Percentiles rank a stretch among this genome's conserved stretches.
These are phyloP conservation scores for Nudaria mundana DNA, from an alignment of 2,888 invertebrate species.

Conservation along the genomic window DNA sequence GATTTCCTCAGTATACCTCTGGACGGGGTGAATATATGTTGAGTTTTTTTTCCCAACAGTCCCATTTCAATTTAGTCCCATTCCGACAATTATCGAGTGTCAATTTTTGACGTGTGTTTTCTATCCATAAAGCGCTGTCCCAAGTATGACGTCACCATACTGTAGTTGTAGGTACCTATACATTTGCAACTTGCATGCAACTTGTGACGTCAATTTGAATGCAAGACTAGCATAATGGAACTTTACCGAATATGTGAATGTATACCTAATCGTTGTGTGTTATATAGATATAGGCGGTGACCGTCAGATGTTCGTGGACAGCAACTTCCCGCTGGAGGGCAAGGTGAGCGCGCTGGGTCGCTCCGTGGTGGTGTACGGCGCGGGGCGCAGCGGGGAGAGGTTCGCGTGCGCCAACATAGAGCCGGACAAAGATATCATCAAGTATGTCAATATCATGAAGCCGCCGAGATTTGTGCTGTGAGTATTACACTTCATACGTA, in stretches of 20 bases:
- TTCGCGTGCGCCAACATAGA: constrained; percentile 96
- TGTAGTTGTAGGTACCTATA: too few relatives aligned
- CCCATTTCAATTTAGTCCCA: too few relatives aligned
- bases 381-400: constrained; percentile 85
- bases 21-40: too few relatives aligned
- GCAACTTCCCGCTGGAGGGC: constrained; percentile 93
- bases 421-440: constrained; percentile 94
- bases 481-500: constrained; percentile 57
- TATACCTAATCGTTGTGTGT: too few relatives aligned
- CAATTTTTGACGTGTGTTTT: background rate
- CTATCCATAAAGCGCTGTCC: background rate
- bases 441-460: constrained; percentile 92
- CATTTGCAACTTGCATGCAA: too few relatives aligned
- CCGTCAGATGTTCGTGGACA: constrained; percentile 89
- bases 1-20: too few relatives aligned
- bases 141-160: too few relatives aligned
- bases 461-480: constrained; percentile 94
- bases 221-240: too few relatives aligned
- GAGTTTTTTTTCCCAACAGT: too few relatives aligned
- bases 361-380: constrained; percentile 91
- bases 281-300: constrained; percentile 84
- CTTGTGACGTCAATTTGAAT: too few relatives aligned
- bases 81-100: background rate
- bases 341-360: constrained; percentile 89
- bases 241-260: too few relatives aligned